Evolutionary conservation across 2,113 vertebrate genomes (phyloP).

Genomic region (Archocentrus centrarchus): DNA sequence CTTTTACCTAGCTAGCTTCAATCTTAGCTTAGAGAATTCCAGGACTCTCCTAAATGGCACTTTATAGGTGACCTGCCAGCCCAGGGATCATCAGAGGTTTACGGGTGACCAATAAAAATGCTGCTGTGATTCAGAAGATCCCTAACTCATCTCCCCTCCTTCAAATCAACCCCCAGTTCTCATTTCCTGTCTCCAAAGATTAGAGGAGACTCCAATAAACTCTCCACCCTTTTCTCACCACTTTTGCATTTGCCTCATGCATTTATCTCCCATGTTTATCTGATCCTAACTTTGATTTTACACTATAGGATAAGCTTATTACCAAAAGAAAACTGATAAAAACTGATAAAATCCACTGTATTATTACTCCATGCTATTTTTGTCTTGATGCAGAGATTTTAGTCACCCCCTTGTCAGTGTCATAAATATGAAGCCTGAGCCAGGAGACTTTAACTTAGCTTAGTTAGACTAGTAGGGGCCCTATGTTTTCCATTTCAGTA

Average conservation of each 20-base stretch:
- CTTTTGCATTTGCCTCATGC: slow-evolving; percentile 23
- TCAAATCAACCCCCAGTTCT: slow-evolving; percentile 17
- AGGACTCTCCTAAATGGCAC: slow-evolving; percentile 64
- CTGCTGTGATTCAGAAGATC: slow-evolving; percentile 65
- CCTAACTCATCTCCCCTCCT: slow-evolving; percentile 33
- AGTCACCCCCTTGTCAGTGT: background rate
- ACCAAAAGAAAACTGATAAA: background rate
- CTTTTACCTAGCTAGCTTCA: slow-evolving; percentile 64
- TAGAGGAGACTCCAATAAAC: slow-evolving; percentile 60
- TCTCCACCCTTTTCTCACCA: slow-evolving; percentile 12
- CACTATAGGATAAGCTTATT: background rate
- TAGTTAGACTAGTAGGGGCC: background rate
- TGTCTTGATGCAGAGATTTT: too few species aligned
- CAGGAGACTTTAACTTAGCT: background rate
- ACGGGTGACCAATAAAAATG: slow-evolving; percentile 69
- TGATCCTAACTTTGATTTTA: slow-evolving; percentile 8
- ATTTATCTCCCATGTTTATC: slow-evolving; percentile 5
- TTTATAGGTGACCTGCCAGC: slow-evolving; percentile 66
- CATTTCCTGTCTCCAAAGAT: slow-evolving; percentile 62
- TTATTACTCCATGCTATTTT: too few species aligned
- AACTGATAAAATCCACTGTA: too few species aligned
- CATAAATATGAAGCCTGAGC: background rate
- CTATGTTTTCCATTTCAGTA: too few species aligned
- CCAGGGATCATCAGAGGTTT: slow-evolving; percentile 75
- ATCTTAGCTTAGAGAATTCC: slow-evolving; percentile 66